A percentile compares a stretch with the other conserved stretches of the same genome.
Evolutionary conservation across 2,888 invertebrate species (phyloP).

Genomic region (Pseudoips prasinana): DNA sequence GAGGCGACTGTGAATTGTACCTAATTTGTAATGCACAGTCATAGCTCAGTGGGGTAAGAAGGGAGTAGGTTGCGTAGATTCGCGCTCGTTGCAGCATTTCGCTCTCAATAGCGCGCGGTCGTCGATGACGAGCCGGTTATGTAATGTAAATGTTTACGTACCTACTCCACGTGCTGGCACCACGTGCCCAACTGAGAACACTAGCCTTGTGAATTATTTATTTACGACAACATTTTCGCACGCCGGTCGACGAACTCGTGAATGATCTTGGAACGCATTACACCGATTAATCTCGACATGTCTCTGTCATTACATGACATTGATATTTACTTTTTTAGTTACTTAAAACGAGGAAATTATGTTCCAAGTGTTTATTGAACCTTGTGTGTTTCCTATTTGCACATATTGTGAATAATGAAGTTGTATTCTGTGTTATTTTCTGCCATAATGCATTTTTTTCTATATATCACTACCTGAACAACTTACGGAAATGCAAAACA

Average conservation of each 20-base stretch:
- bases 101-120: slow-evolving; percentile 69
- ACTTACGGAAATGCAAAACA: no score
- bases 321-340: slow-evolving; percentile 19
- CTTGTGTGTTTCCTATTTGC: no score
- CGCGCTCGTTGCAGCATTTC: slow-evolving; percentile 55
- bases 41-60: slow-evolving; percentile 17
- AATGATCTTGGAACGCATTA: slow-evolving; percentile 78
- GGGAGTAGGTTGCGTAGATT: slow-evolving; percentile 45
- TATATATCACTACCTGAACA: no score
- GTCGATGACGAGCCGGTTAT: slow-evolving; percentile 78
- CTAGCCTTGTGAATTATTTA: slow-evolving; percentile 83
- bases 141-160: slow-evolving; percentile 81
- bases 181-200: slow-evolving; percentile 78
- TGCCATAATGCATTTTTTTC: no score
- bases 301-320: slow-evolving; percentile 42
- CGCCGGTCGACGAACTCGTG: slow-evolving; percentile 78
- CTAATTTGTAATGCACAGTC: no score
- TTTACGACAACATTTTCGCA: slow-evolving; percentile 82
- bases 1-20: no score
- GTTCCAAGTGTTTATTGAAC: no score
- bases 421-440: no score
- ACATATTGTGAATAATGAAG: no score
- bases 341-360: slow-evolving; percentile 13
- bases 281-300: slow-evolving; percentile 70
- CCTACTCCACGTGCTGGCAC: slow-evolving; percentile 73